These are phyloP conservation scores for Altica lythri DNA, from an alignment of 2,888 invertebrate genomes.

Conservation along the genomic window DNA sequence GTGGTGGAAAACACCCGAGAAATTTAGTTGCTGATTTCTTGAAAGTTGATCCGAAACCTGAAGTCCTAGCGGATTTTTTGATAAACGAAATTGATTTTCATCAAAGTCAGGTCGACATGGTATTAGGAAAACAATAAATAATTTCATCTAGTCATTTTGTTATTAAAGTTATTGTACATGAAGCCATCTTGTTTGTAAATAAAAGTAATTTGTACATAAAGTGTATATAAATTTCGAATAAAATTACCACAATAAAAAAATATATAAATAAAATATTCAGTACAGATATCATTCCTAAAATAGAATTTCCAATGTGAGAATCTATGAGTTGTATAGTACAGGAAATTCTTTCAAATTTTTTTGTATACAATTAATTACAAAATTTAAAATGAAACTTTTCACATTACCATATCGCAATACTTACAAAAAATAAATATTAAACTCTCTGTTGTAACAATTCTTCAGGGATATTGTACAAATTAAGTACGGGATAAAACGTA, in stretches of 20 bases:
- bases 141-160: slow-evolving; percentile 6
- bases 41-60: slow-evolving; percentile 74
- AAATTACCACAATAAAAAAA: too few relatives aligned
- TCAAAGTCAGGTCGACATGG: slow-evolving; percentile 43
- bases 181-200: too few relatives aligned
- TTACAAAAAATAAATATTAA: slow-evolving; percentile 18
- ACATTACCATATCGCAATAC: neutral
- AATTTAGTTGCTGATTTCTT: slow-evolving; percentile 80
- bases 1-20: slow-evolving; percentile 85
- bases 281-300: too few relatives aligned
- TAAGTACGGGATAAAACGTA: slow-evolving; percentile 52
- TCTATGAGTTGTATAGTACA: too few relatives aligned
- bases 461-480: slow-evolving; percentile 52
- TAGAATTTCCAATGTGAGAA: too few relatives aligned
- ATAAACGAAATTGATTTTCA: slow-evolving; percentile 71
- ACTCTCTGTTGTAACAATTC: slow-evolving; percentile 49
- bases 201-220: neutral
- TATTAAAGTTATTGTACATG: too few relatives aligned
- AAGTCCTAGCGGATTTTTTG: slow-evolving; percentile 78
- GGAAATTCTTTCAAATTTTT: too few relatives aligned
- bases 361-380: too few relatives aligned
- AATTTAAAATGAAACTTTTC: too few relatives aligned
- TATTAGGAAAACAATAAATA: slow-evolving; percentile 28
- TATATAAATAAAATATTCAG: too few relatives aligned
- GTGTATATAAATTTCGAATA: too few relatives aligned